phyloP scores from a whole-genome alignment of 2,888 invertebrate genomes.

The Hydrotaea cyrtoneurina region DNA sequence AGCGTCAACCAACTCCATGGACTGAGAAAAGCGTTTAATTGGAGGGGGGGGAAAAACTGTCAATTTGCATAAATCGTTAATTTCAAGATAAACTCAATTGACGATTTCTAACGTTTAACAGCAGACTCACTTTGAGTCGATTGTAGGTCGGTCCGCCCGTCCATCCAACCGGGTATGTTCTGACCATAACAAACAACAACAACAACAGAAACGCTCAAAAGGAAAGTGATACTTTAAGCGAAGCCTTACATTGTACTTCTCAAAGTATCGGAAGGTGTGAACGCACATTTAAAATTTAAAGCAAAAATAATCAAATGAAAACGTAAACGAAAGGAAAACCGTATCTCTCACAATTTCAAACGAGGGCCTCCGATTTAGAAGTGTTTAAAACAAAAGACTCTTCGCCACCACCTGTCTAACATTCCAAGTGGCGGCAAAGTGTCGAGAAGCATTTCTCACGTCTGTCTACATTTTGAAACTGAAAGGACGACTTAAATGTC shows the following conservation, averaged over 20 bases:
- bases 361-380: background rate
- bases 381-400: background rate
- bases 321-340: background rate
- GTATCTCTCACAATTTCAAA: no score
- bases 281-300: background rate
- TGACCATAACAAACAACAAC: background rate
- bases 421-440: background rate
- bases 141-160: no score
- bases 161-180: no score
- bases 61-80: conserved; percentile 23
- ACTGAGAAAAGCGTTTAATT: conserved; percentile 1
- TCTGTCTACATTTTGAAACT: background rate
- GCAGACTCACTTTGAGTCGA: background rate
- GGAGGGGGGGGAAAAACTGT: background rate
- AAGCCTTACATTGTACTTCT: no score
- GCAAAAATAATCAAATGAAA: background rate
- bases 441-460: background rate
- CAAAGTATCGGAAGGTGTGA: no score
- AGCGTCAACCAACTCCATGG: conserved; percentile 27
- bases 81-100: conserved; percentile 19
- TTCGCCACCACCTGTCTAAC: conserved; percentile 10
- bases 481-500: conserved; percentile 1
- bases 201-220: background rate
- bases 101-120: background rate
- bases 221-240: background rate